Evolutionary conservation across 2,113 vertebrate species (phyloP), one percentile per base, ranked within the genome.

Genomic region (human (Homo sapiens)): DNA sequence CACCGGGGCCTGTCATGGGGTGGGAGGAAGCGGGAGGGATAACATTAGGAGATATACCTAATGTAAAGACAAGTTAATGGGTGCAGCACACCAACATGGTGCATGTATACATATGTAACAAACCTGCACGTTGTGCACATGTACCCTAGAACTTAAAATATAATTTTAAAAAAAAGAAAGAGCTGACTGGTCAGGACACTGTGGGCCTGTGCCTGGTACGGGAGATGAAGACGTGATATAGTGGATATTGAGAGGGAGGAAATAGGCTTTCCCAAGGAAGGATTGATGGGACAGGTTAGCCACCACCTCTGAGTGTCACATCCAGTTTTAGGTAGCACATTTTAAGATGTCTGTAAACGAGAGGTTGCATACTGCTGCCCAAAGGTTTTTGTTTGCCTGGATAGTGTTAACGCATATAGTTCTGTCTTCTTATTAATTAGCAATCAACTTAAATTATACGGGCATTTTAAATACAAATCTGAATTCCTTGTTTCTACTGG

Each of bases 391-490:
- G 59, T 83, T 88, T 84, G n/a, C 23, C 13, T 38, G 50, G 14
- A 32, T 2, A 52, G 6, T 22, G 12, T 50, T 76, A 55, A 40
- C 17, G 57, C 45, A 83, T 13, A 25, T 32, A 48, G 8, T 48
- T 16, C 13, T 17, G 3, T 78, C 13, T 25, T n/a, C 3, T 68
- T 45, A 93, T 50, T 40, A 66, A 73, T 57, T 50, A 82, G 80
- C 73, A 79, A 68, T 20, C 32, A 27, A 55, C 40, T 68, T 27
- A 55, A 79, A 89, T 75, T 86, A 73, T 82, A 25, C n/a, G 3
- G 35, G 35, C 35, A 38, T 95, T 96, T 94, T 30, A 92, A 88
- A 89, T 79, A 30, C 30, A 89, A 89, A 90, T 88, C 20, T 22
- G 13, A 25, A 92, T 48, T 55, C 85, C 10, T 38, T 73, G 20